phyloP scores from a whole-genome alignment of 2,797 vertebrate species.

The Anniella stebbinsi region DNA sequence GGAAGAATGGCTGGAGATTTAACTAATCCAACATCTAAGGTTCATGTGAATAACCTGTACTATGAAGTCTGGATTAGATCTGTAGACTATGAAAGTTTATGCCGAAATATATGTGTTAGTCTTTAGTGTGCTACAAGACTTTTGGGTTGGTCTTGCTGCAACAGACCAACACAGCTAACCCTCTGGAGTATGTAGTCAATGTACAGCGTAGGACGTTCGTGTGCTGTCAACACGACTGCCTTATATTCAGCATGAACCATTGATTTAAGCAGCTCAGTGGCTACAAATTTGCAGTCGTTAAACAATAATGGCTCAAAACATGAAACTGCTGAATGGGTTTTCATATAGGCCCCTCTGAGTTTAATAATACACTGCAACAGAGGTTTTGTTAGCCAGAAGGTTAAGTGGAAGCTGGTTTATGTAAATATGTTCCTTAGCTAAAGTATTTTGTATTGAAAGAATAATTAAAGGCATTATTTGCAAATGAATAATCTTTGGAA shows the following conservation, averaged over 20 bases:
- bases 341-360: not conserved
- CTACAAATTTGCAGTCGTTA: not conserved
- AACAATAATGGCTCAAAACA: not conserved
- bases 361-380: not conserved
- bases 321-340: not conserved
- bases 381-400: not conserved
- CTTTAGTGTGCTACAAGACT: not conserved
- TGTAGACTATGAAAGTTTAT: not conserved
- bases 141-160: not conserved
- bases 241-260: not conserved
- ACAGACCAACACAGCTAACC: not conserved
- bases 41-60: not conserved
- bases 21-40: not conserved
- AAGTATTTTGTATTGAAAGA: not conserved
- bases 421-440: not conserved
- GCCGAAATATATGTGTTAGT: not conserved
- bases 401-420: not conserved
- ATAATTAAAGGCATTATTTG: not conserved
- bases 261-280: not conserved
- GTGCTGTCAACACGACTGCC: not conserved
- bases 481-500: not conserved
- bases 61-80: not conserved
- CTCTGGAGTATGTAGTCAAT: not conserved
- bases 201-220: not conserved
- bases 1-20: not conserved